Evolutionary conservation across 2,797 vertebrate species (phyloP).

Genomic region (Falco cherrug): DNA sequence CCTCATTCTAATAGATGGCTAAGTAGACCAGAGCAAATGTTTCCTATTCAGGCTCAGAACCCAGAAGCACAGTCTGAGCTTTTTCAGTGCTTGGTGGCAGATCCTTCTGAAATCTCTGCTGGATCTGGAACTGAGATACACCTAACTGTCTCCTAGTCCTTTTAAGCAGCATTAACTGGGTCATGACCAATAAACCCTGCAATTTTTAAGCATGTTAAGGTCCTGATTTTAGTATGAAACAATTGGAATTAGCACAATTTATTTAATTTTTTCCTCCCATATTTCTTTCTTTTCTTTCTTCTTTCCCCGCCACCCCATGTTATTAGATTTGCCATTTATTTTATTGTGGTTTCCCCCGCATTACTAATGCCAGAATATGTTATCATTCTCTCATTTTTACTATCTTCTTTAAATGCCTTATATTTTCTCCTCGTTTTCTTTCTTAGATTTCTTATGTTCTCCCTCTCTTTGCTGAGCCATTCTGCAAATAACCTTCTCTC

Average conservation of each 20-base stretch:
- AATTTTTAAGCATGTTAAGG: not conserved
- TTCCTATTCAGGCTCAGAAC: not conserved
- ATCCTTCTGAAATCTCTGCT: not conserved
- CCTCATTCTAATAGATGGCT: not conserved
- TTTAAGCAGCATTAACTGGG: not conserved
- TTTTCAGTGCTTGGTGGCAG: not conserved
- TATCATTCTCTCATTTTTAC: not conserved
- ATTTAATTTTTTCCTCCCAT: not conserved
- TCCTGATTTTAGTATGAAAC: not conserved
- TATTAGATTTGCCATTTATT: not conserved
- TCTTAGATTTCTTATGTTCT: not conserved
- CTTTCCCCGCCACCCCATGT: accelerated
- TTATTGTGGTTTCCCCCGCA: accelerated
- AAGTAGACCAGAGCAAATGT: not conserved
- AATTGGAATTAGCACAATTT: not conserved
- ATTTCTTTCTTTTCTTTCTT: not conserved
- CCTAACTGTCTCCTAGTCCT: not conserved
- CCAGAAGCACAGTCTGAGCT: not conserved
- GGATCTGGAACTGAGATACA: not conserved
- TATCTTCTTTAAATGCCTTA: not conserved
- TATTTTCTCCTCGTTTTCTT: not conserved
- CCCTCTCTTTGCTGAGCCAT: not conserved
- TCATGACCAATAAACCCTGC: not conserved
- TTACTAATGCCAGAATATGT: not conserved
- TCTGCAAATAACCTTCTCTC: not conserved